Conservation (phyloP, 2,113 vertebrate genomes). For the Cebus imitator region DNA sequence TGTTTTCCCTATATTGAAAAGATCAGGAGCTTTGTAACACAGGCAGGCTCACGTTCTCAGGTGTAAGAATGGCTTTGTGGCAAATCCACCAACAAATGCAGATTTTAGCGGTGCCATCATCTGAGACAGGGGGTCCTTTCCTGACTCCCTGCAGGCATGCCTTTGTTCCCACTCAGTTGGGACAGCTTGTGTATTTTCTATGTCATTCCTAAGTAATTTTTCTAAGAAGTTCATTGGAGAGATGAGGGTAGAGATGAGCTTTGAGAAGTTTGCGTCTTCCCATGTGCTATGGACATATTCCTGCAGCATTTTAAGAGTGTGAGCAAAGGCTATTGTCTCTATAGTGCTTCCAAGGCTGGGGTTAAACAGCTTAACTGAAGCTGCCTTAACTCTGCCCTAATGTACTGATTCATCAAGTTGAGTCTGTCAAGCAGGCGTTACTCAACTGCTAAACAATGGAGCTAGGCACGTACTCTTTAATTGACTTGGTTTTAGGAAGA, state of each 20-base stretch:
- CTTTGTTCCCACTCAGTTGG: background rate
- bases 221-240: background rate
- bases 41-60: background rate
- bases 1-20: background rate
- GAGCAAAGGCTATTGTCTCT: background rate
- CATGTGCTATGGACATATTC: background rate
- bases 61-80: background rate
- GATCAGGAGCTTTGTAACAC: background rate
- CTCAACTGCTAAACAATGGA: background rate
- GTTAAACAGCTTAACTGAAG: background rate
- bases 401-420: background rate
- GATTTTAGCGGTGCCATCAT: background rate
- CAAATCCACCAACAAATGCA: background rate
- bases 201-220: background rate
- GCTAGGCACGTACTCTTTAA: background rate
- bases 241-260: background rate
- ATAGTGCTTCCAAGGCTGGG: background rate
- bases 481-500: background rate
- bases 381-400: background rate
- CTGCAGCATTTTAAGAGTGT: background rate
- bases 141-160: background rate
- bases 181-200: background rate
- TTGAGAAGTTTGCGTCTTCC: background rate
- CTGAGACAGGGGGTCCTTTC: background rate
- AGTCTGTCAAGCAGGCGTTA: background rate